Base-by-base conservation (phyloP, 2,113 vertebrate genomes). In the Geococcyx californianus region DNA sequence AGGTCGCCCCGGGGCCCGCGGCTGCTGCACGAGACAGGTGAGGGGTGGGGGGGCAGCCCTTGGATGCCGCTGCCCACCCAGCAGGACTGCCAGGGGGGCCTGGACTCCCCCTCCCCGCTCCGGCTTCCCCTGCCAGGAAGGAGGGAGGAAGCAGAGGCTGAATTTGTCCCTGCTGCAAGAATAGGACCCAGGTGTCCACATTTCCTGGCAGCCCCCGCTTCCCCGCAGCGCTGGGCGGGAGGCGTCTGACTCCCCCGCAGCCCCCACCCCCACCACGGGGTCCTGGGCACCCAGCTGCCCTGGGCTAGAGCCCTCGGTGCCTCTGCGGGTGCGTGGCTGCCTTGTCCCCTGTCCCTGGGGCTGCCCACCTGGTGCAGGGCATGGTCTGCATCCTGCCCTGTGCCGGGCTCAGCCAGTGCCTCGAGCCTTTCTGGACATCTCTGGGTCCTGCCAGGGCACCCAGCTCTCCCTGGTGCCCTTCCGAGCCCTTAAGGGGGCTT, bases 111-210 rank as follows among this genome's bases (percentile, higher is more conserved):
- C 26, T 24, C 25, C 58, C 62, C 0, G 0, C 12, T 29, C 38
- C 5, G 2, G 15, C 17, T n/a, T 51, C 31, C 38, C 34, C 52
- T 7, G 55, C 67, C 94, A 60, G 96, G 94, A 95, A 95, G 64
- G 58, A 86, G 91, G 40, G 96, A 95, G 94, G 96, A 95, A 96
- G 68, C 1, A 10, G 79, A 94, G 79, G 40, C 63, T 90, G 91
- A 49, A 69, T 92, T 55, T 5, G 9, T 90, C 91, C 47, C 58
- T 85, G 89, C 86, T 54, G 29, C 93, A 80, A 86, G 89, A 96
- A 95, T 1, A 95, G 93, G 80, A 64, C 19, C 80, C 96, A 95
- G 96, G 96, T 96, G 94, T 89, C 89, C 14, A 1, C 3, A 1
- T 66, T 96, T 96, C 96, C 96, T 94, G 93, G 26, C 88, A 1